Conservation (phyloP, 2,888 invertebrate genomes). For the Allolobophora icterica region DNA sequence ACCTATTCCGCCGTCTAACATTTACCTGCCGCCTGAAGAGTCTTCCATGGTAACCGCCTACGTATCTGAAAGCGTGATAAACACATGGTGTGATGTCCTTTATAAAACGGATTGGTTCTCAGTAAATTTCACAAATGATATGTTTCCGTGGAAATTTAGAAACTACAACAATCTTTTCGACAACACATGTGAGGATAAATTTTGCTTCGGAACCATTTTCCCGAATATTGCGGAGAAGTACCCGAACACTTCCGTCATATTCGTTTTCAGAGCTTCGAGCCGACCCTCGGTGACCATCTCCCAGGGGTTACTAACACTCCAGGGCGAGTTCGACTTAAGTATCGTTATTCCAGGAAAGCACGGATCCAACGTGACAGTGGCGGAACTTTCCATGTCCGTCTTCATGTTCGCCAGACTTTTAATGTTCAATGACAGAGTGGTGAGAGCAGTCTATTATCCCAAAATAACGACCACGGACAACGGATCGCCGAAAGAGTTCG, state of each 20-base stretch:
- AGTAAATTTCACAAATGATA: not conserved
- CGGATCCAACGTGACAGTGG: not conserved
- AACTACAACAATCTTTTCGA: not conserved
- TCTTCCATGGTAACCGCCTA: not conserved
- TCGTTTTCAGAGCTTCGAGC: not conserved
- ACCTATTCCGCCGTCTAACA: not conserved
- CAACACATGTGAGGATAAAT: not conserved
- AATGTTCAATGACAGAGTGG: not conserved
- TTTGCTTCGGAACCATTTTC: not conserved
- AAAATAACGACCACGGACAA: not conserved
- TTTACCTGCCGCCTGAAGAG: not conserved
- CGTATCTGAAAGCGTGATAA: not conserved
- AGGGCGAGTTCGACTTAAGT: not conserved
- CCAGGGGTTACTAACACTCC: not conserved
- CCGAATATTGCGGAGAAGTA: not conserved
- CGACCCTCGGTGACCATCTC: not conserved
- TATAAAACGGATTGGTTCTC: not conserved
- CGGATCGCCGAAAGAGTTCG: not conserved
- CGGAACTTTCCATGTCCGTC: not conserved
- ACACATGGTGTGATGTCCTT: not conserved
- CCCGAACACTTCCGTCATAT: not conserved
- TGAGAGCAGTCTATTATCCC: not conserved
- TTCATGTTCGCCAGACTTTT: rapidly evolving
- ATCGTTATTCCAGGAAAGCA: not conserved
- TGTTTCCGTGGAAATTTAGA: not conserved